Percentiles rank a stretch among this genome's conserved stretches.
Evolutionary conservation across 2,888 invertebrate species (phyloP).

Genomic region (Brachyptera risi): DNA sequence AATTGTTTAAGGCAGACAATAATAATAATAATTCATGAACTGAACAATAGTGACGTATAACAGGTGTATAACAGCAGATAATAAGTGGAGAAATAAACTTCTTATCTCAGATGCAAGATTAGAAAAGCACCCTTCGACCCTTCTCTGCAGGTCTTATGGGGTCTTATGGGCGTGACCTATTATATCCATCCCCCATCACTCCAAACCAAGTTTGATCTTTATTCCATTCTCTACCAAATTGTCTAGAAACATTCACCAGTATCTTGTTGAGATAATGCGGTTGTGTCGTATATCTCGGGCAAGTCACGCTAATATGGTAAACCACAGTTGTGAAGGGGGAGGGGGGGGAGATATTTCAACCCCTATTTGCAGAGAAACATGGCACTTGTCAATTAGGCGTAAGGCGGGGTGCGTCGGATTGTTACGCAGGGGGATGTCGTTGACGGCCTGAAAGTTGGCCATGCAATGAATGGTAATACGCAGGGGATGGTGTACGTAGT

Average conservation of each 20-base stretch:
- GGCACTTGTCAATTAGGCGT: slow-evolving; percentile 19
- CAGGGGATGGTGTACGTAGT: too few species aligned
- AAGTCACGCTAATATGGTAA: slow-evolving; percentile 17
- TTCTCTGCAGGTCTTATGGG: too few species aligned
- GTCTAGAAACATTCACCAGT: background rate
- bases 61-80: too few species aligned
- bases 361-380: background rate
- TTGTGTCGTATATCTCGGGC: background rate
- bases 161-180: background rate
- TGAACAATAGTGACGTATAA: too few species aligned
- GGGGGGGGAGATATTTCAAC: background rate
- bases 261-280: slow-evolving; percentile 13
- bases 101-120: too few species aligned
- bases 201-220: background rate
- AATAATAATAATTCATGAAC: too few species aligned
- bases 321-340: background rate
- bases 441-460: too few species aligned
- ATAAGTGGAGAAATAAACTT: too few species aligned
- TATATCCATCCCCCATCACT: too few species aligned
- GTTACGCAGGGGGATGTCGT: background rate
- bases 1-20: too few species aligned
- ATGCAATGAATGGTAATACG: too few species aligned
- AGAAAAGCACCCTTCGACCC: too few species aligned
- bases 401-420: slow-evolving; percentile 3
- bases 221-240: background rate